phyloP scores from a whole-genome alignment of 1,140 invertebrate genomes.

The Leptoteleia sp. region DNA sequence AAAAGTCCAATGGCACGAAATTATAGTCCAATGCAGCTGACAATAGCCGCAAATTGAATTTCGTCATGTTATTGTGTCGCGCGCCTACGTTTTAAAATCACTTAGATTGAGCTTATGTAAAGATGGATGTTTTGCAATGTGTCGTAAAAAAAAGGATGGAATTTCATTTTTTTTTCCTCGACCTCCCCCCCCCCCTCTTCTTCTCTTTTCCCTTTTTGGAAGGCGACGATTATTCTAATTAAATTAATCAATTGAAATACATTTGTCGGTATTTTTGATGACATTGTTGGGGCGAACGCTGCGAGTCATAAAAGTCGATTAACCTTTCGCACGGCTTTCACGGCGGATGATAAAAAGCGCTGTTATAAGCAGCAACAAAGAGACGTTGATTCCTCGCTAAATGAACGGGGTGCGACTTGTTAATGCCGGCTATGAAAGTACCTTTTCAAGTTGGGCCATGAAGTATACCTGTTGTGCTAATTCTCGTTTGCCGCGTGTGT shows the following conservation, averaged over 20 bases:
- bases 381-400: slow-evolving; percentile 60
- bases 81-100: slow-evolving; percentile 18
- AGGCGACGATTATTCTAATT: slow-evolving; percentile 51
- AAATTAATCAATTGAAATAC: slow-evolving; percentile 39
- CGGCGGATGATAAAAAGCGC: slow-evolving; percentile 43
- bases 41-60: slow-evolving; percentile 37
- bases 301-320: slow-evolving; percentile 60
- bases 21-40: slow-evolving; percentile 5
- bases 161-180: too few relatives aligned
- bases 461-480: slow-evolving; percentile 56
- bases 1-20: slow-evolving; percentile 15
- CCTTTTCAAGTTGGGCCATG: slow-evolving; percentile 45
- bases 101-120: slow-evolving; percentile 30
- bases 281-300: slow-evolving; percentile 34
- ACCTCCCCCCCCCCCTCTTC: not conserved
- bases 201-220: too few relatives aligned
- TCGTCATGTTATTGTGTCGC: slow-evolving; percentile 8
- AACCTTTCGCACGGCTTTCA: slow-evolving; percentile 50
- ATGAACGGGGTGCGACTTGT: slow-evolving; percentile 62
- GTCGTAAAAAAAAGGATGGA: too few relatives aligned
- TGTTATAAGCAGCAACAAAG: slow-evolving; percentile 56
- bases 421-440: slow-evolving; percentile 61
- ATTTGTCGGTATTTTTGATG: slow-evolving; percentile 51
- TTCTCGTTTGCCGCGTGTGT: slow-evolving; percentile 61
- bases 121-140: slow-evolving; percentile 12